Conservation (phyloP, 2,113 vertebrate species). For the Lepisosteus osseus region DNA sequence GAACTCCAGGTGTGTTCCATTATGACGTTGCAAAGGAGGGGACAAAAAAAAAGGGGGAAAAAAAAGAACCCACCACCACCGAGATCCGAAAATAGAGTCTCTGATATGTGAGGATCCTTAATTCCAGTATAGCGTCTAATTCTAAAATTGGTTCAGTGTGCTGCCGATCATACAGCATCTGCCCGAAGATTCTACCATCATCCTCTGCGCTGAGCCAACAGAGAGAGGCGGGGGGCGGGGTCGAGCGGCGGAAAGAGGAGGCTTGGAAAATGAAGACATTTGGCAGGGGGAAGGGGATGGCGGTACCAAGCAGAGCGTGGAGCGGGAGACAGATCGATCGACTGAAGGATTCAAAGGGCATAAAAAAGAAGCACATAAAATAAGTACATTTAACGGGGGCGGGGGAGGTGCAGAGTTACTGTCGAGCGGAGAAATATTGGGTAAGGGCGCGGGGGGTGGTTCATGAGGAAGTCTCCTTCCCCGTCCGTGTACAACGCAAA, state of each 20-base stretch:
- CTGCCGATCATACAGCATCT: not conserved
- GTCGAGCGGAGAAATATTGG: too few relatives aligned
- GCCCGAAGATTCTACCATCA: constrained; percentile 11
- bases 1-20: not conserved
- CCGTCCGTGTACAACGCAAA: too few relatives aligned
- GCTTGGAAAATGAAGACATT: not conserved
- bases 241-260: not conserved
- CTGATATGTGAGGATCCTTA: not conserved
- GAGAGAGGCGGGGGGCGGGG: not conserved
- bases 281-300: not conserved
- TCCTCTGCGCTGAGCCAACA: constrained; percentile 1
- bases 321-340: not conserved
- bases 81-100: not conserved
- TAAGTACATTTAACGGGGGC: not conserved
- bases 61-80: not conserved
- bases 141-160: not conserved
- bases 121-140: not conserved
- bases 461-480: constrained; percentile 1
- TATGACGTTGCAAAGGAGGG: not conserved
- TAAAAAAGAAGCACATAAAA: too few relatives aligned
- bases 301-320: not conserved
- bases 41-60: not conserved
- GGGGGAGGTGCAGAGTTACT: not conserved
- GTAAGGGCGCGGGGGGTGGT: not conserved
- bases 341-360: too few relatives aligned